phyloP scores from a whole-genome alignment of 2,113 vertebrate species.

The Micronisus gabar region DNA sequence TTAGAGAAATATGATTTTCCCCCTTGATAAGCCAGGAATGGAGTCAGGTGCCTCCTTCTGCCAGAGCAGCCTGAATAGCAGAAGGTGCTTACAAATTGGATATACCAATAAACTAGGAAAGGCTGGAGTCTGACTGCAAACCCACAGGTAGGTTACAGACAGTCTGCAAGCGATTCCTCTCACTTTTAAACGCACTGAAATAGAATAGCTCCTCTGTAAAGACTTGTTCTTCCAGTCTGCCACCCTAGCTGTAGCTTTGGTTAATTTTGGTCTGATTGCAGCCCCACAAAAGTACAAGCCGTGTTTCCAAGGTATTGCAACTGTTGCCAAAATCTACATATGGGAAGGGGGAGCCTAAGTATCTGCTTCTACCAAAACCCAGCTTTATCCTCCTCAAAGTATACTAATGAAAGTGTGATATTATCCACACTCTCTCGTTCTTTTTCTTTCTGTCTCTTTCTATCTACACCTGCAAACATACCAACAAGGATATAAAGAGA shows the following conservation, averaged over 20 bases:
- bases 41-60: neutral
- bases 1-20: neutral
- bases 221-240: neutral
- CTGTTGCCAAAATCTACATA: neutral
- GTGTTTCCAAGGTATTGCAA: neutral
- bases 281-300: neutral
- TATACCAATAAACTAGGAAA: neutral
- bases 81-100: neutral
- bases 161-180: neutral
- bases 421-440: neutral
- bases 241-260: neutral
- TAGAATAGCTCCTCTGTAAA: neutral
- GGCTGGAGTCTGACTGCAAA: neutral
- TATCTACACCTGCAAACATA: neutral
- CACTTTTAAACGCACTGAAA: neutral
- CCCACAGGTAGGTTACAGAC: fast-evolving
- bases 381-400: neutral
- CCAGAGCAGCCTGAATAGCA: neutral
- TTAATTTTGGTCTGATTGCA: neutral
- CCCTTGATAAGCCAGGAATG: neutral
- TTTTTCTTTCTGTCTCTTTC: neutral
- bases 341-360: neutral
- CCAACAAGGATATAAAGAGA: neutral
- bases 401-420: neutral
- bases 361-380: neutral